Conservation (phyloP, 1,140 invertebrate genomes). For the Trigoniulus corallinus region DNA sequence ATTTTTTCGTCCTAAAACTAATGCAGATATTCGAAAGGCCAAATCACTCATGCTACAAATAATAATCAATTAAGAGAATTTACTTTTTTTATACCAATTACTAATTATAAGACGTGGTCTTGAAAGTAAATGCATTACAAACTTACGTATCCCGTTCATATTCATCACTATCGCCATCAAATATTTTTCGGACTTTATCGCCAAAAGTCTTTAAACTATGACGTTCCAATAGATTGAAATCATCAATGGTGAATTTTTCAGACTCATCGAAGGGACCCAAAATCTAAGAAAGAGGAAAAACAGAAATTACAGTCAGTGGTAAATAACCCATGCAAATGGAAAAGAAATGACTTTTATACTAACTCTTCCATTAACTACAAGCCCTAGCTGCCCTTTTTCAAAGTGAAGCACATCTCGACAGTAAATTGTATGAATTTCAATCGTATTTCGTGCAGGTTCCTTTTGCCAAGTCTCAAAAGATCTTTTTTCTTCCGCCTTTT, state of each 20-base stretch:
- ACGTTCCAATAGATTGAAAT: conserved; percentile 78
- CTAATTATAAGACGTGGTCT: too few species aligned
- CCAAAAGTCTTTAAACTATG: conserved; percentile 52
- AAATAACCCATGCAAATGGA: neutral
- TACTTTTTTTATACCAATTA: conserved; percentile 1
- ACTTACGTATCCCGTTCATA: conserved; percentile 12
- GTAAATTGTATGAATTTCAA: conserved; percentile 34
- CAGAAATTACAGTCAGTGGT: neutral
- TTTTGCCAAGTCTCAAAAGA: neutral
- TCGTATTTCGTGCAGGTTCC: conserved; percentile 23
- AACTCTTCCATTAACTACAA: conserved; percentile 80
- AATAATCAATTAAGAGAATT: conserved; percentile 7
- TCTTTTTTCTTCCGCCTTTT: conserved; percentile 8
- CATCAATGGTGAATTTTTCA: conserved; percentile 74
- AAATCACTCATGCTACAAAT: conserved; percentile 28
- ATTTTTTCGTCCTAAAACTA: conserved; percentile 24
- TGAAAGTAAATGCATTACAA: conserved; percentile 2
- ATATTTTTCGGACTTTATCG: conserved; percentile 52
- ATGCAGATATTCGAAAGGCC: conserved; percentile 30
- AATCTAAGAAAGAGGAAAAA: too few species aligned
- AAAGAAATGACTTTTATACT: conserved; percentile 13
- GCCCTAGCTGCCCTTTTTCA: conserved; percentile 35
- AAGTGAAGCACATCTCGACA: conserved; percentile 32
- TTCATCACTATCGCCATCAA: conserved; percentile 30
- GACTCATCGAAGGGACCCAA: conserved; percentile 58